phyloP scores from a whole-genome alignment of 1,140 invertebrate genomes.

The Neomicropteryx cornuta region DNA sequence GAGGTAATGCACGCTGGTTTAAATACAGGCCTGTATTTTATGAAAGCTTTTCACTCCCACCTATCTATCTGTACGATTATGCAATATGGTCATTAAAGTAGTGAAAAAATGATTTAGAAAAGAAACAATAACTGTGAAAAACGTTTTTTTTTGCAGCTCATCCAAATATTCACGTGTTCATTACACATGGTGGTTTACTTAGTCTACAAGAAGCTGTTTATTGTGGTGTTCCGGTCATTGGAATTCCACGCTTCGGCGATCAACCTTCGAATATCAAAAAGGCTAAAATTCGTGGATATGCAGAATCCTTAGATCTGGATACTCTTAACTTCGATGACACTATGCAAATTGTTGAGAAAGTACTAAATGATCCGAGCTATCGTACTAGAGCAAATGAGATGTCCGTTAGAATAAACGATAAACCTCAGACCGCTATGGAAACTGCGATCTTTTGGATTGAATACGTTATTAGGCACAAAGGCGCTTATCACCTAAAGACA shows the following conservation, averaged over 20 bases:
- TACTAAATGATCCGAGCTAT: conserved; percentile 22
- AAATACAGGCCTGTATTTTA: no score
- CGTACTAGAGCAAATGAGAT: conserved; percentile 27
- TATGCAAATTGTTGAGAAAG: conserved; percentile 17
- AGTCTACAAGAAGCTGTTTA: conserved; percentile 54
- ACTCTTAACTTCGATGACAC: conserved; percentile 24
- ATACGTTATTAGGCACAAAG: conserved; percentile 40
- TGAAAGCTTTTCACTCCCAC: no score
- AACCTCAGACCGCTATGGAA: conserved; percentile 38
- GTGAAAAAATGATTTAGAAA: no score
- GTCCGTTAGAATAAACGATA: conserved; percentile 39
- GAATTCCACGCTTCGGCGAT: conserved; percentile 51
- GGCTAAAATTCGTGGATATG: conserved; percentile 33
- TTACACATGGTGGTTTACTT: conserved; percentile 55
- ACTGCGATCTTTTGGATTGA: conserved; percentile 51
- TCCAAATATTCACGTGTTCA: conserved; percentile 44
- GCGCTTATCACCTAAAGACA: conserved; percentile 45
- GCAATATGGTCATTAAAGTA: no score
- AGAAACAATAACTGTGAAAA: no score
- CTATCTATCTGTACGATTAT: no score
- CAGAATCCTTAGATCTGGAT: conserved; percentile 24
- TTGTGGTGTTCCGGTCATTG: conserved; percentile 52
- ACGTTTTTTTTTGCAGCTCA: conserved; percentile 44
- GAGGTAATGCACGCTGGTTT: no score
- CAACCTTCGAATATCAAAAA: conserved; percentile 44